A percentile compares a stretch with the other conserved stretches of the same genome.
Conservation (phyloP, 2,888 invertebrate species). For the Sussaba pulchella region DNA sequence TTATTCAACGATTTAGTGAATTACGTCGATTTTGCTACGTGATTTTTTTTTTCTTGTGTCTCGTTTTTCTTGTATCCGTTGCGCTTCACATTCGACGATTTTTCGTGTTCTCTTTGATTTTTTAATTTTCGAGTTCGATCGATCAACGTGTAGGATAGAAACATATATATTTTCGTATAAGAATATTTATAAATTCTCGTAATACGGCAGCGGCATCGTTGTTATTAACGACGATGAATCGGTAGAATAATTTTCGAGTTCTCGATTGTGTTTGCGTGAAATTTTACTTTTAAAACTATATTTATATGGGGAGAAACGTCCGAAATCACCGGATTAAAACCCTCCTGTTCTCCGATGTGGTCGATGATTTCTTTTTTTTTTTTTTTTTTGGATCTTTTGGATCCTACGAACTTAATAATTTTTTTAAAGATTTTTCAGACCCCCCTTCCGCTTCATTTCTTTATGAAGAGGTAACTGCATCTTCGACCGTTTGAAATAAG, state of each 20-base stretch:
- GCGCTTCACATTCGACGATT: conserved; percentile 17
- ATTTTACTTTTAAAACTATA: conserved; percentile 49
- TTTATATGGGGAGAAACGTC: no score
- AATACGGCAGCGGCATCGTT: conserved; percentile 24
- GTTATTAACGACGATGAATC: conserved; percentile 31
- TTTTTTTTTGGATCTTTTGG: no score
- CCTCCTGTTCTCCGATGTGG: no score
- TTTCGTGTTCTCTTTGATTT: conserved; percentile 24
- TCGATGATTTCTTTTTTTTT: no score
- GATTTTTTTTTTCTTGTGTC: conserved; percentile 16
- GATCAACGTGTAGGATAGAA: conserved; percentile 55
- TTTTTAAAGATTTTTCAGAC: no score
- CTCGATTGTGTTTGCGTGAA: conserved; percentile 46
- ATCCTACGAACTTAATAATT: no score
- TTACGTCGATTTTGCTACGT: conserved; percentile 33
- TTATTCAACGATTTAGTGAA: conserved; percentile 32
- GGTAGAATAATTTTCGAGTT: conserved; percentile 12
- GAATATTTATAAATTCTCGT: conserved; percentile 59
- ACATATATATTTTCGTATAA: conserved; percentile 61
- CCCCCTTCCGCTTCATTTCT: no score
- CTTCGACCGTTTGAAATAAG: no score
- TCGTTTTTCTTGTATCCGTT: conserved; percentile 20
- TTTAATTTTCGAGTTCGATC: conserved; percentile 27
- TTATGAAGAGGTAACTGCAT: no score
- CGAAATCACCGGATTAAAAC: no score